These are phyloP conservation scores for Siniperca obscura DNA, from an alignment of 2,797 vertebrate genomes.

Conservation along the genomic window DNA sequence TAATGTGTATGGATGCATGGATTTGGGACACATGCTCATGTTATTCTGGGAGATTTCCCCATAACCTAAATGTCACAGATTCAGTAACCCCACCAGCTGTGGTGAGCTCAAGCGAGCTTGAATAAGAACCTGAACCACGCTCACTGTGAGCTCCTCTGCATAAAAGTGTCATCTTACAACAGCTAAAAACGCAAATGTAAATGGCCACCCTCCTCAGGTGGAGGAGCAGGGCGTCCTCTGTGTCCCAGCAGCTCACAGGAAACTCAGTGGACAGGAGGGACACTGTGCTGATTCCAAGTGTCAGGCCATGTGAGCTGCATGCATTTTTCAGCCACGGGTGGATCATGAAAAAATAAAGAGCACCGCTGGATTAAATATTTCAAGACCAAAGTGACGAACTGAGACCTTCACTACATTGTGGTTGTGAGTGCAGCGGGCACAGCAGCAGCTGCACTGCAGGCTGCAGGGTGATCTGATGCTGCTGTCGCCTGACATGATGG, in stretches of 20 bases:
- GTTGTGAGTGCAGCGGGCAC: slow-evolving; percentile 24
- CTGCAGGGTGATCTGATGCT: slow-evolving; percentile 35
- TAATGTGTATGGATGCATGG: background rate
- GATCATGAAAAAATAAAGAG: slow-evolving; percentile 78
- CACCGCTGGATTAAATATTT: slow-evolving; percentile 72
- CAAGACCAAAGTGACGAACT: slow-evolving; percentile 60
- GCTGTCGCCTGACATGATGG: slow-evolving; percentile 30
- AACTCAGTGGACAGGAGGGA: slow-evolving; percentile 32
- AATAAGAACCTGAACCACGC: background rate
- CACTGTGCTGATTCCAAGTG: slow-evolving; percentile 69
- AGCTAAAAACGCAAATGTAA: background rate
- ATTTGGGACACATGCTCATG: background rate
- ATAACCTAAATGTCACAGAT: background rate
- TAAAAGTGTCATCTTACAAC: background rate
- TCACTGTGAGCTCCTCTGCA: background rate
- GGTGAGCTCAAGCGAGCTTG: background rate
- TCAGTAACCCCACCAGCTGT: background rate
- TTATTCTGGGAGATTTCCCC: background rate
- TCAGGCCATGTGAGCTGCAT: slow-evolving; percentile 65
- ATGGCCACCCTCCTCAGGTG: slow-evolving; percentile 1
- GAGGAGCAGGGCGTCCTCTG: slow-evolving; percentile 27
- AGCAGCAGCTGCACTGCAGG: slow-evolving; percentile 23
- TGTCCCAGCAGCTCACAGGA: slow-evolving; percentile 40
- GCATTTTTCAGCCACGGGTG: slow-evolving; percentile 69
- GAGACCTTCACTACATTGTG: slow-evolving; percentile 12